Evolutionary conservation across 2,888 invertebrate species (phyloP).

Genomic region (Drosophila multiciliata): DNA sequence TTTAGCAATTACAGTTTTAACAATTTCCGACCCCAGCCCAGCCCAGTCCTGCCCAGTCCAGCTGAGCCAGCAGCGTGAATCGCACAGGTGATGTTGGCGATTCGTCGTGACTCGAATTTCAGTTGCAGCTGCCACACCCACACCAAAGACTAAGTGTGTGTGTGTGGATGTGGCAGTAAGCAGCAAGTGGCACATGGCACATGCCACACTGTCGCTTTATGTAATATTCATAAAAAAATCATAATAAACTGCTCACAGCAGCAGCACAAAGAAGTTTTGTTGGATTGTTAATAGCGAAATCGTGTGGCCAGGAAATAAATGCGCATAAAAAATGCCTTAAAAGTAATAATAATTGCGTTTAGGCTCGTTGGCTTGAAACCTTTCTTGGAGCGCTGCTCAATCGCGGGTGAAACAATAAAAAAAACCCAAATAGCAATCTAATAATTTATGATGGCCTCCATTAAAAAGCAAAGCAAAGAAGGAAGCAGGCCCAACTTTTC

Average conservation of each 20-base stretch:
- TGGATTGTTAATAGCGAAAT: constrained; percentile 70
- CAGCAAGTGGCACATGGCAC: constrained; percentile 18
- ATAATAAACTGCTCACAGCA: constrained; percentile 23
- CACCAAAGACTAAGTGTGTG: constrained; percentile 1
- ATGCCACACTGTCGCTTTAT: constrained; percentile 34
- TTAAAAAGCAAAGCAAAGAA: constrained; percentile 56
- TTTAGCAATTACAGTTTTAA: constrained; percentile 83
- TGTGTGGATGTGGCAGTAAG: constrained; percentile 16
- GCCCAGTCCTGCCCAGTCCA: not conserved
- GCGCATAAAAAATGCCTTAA: constrained; percentile 78
- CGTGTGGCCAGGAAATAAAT: constrained; percentile 74
- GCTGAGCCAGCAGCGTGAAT: constrained; percentile 63
- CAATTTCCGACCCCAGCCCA: constrained; percentile 73
- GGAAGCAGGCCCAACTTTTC: constrained; percentile 52
- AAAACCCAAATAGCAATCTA: constrained; percentile 82
- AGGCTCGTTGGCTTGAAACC: constrained; percentile 58
- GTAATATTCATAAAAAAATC: constrained; percentile 53
- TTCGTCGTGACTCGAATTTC: constrained; percentile 12
- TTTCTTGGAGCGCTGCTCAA: constrained; percentile 67
- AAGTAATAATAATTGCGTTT: constrained; percentile 80
- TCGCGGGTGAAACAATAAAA: constrained; percentile 83
- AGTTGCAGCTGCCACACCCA: constrained; percentile 33
- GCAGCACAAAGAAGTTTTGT: constrained; percentile 16
- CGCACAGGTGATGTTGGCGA: constrained; percentile 69
- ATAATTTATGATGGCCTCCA: constrained; percentile 83